Evolutionary conservation across 2,888 invertebrate species (phyloP), one percentile per base, ranked within the genome.

Genomic region (Spatulosminthurus flaviceps): DNA sequence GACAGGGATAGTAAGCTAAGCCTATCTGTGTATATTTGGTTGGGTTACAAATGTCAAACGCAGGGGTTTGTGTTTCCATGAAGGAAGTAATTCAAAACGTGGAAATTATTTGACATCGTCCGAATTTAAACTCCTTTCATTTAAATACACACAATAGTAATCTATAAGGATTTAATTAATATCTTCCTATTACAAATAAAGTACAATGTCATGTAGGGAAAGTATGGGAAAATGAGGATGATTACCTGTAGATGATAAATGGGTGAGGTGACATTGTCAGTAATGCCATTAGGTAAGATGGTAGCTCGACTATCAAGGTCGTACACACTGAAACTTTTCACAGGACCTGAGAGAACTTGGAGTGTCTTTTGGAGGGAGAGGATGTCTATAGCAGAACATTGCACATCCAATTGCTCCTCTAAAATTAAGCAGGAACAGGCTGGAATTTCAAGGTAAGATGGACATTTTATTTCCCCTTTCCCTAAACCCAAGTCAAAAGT

Each of bases 381-480:
- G 73, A 85, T 82, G 83, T 85, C 85, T 81, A 82, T 82, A 26
- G 83, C 85, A 80, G 83, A 83, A 70, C 85, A 85, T 64, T 83
- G 82, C 42, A 82, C 77, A 70, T 82, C 80, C 43, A 82, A 73
- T 51, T 51, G 16, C 72, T 95, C 95, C 2, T 78, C 78, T 88
- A 95, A 94, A 88, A 94, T 94, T 90, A 95, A 95, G 89, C 96
- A 96, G 7, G 95, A 94, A 88, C 96, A 96, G 85, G 86, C 86
- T 22, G 87, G 86, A 80, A 86, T 86, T 71, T 86, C 86, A 76
- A 85, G 85, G 81, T 85, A 86, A 41, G 85, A 82, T 43, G 87
- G 87, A 84, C 86, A 87, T 74, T 84, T 85, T 76, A 85, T 85
- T 80, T 85, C 85, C 26, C 82, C 82, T 19, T n/a, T 84, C 79